Evolutionary conservation across 2,888 invertebrate species (phyloP).

Genomic region (Carpatolechia fugitivella): DNA sequence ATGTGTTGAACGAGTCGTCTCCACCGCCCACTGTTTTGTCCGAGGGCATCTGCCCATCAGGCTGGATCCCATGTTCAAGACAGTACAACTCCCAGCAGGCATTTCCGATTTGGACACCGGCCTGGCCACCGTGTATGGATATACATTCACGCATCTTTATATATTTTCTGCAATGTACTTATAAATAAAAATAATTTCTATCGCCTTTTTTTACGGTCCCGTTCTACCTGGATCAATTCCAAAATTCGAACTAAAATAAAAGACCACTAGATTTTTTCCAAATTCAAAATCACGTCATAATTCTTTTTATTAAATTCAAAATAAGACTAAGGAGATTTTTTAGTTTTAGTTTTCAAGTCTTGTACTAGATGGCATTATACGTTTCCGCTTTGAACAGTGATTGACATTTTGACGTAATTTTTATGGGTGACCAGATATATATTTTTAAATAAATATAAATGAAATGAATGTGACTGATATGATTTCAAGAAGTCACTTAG

Average conservation of each 20-base stretch:
- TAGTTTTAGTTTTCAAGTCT: no score
- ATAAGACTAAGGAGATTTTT: no score
- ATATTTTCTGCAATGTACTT: slow-evolving; percentile 37
- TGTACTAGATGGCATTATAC: no score
- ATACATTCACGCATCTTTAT: slow-evolving; percentile 70
- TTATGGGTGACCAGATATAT: no score
- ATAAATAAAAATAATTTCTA: slow-evolving; percentile 45
- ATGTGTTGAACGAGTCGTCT: slow-evolving; percentile 96
- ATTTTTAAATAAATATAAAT: no score
- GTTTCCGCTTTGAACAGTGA: no score
- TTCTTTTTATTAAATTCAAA: no score
- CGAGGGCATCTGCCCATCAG: slow-evolving; percentile 92
- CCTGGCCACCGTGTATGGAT: slow-evolving; percentile 71
- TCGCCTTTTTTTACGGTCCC: slow-evolving; percentile 19
- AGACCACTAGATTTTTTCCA: not conserved
- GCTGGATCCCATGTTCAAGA: slow-evolving; percentile 89
- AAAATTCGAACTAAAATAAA: slow-evolving; percentile 32
- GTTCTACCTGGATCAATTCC: slow-evolving; percentile 35
- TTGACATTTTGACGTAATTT: no score
- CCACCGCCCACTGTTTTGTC: slow-evolving; percentile 90
- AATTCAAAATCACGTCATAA: not conserved
- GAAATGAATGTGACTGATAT: no score
- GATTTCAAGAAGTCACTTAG: no score
- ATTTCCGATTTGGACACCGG: slow-evolving; percentile 91
- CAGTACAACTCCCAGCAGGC: slow-evolving; percentile 93